Evolutionary conservation across 1,140 invertebrate genomes (phyloP).

Genomic region (Heliconius melpomene): DNA sequence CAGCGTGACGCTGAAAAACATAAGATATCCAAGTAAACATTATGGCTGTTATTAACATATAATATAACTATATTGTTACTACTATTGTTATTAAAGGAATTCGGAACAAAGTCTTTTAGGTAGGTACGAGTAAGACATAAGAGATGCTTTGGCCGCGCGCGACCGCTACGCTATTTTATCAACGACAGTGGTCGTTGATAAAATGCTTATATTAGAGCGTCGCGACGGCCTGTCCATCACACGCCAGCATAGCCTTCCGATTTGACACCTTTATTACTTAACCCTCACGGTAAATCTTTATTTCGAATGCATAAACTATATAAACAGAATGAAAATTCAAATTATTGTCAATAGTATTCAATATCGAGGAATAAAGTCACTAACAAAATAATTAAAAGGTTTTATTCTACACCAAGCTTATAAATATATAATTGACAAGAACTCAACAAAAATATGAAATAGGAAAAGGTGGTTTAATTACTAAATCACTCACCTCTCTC

Average conservation of each 20-base stretch:
- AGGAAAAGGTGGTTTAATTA: too few relatives aligned
- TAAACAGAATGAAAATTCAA: not conserved
- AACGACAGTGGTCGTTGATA: slow-evolving; percentile 62
- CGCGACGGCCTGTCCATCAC: slow-evolving; percentile 65
- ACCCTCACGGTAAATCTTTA: slow-evolving; percentile 1
- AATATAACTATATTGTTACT: not conserved
- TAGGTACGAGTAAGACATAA: not conserved
- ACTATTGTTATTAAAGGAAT: not conserved
- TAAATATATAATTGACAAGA: too few relatives aligned
- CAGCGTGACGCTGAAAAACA: too few relatives aligned
- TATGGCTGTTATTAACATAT: not conserved
- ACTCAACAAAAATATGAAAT: too few relatives aligned
- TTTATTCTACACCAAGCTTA: too few relatives aligned
- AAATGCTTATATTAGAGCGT: slow-evolving; percentile 74
- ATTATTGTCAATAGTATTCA: not conserved
- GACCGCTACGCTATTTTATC: slow-evolving; percentile 36
- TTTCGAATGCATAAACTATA: not conserved
- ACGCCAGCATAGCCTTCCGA: not conserved
- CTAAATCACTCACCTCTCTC: too few relatives aligned
- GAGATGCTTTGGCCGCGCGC: slow-evolving; percentile 31
- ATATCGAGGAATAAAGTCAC: not conserved
- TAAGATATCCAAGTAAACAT: too few relatives aligned
- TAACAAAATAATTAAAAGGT: not conserved
- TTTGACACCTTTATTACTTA: slow-evolving; percentile 4
- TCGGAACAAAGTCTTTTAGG: slow-evolving; percentile 19